Evolutionary conservation across 2,888 invertebrate genomes (phyloP), one percentile per base, ranked within the genome.

Genomic region (Oeneis ivallda): DNA sequence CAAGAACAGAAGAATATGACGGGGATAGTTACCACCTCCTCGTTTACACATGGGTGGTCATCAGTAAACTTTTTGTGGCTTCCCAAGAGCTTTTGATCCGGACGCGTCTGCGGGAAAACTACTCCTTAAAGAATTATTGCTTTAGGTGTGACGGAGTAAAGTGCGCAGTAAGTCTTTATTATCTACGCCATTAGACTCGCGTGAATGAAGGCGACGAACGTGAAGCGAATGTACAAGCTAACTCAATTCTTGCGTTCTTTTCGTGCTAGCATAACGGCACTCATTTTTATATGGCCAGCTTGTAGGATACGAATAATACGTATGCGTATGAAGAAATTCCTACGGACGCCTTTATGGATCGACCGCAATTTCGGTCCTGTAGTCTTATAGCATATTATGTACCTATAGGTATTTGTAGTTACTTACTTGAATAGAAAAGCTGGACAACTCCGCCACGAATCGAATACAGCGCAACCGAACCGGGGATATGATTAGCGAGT

Each of bases 141-240:
- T 82, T 79, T 86, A 85, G 85, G 86, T 86, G 87, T 85, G 78
- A 83, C 71, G 79, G 75, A 85, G 86, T 87, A 87, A 89, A 90
- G 88, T 87, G 86, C 86, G 85, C 87, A 85, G 87, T 89, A 89
- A 89, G 88, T 89, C 89, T 89, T 87, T 85, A 89, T 89, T 89
- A 89, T 89, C 89, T 87, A 77, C 86, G 85, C 88, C 86, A 89
- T 89, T 89, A 89, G 86, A 89, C 84, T 86, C 87, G 86, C 87
- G 87, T 80, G 88, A 88, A 87, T 87, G 88, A 89, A 89, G 89
- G 89, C 88, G 89, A 83, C 70, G 73, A 66, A 89, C 89, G 89
- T 88, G 89, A 82, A 69, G 73, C 68, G 89, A 89, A 88, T 90
- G 79, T 82, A 83, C 81, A 87, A 87, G 79, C 80, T 81, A 80